Base-by-base conservation (phyloP, 1,140 invertebrate genomes). In the Meteorus sp. region DNA sequence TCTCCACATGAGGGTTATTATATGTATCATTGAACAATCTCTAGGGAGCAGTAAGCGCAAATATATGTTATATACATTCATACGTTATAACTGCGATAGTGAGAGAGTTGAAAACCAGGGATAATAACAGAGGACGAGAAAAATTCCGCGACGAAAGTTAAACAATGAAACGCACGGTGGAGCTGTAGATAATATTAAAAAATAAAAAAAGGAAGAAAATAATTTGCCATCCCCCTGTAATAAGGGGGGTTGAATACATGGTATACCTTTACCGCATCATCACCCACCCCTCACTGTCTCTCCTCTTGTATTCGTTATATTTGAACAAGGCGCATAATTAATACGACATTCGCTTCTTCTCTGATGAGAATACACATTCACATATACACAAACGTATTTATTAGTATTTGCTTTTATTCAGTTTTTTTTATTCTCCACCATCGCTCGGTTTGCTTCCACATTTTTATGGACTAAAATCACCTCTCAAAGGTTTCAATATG, bases 241-340 rank as follows among this genome's bases (percentile, higher is more conserved):
- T 75, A 74, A 76, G 71, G 72, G 74, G 48, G 1, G 6, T 8
- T 31, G 29, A 13, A n/a, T n/a, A n/a, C n/a, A n/a, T 41, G 22
- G 54, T 37, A 17, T 2, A 44, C 31, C 47, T 27, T 39, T 37
- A n/a, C n/a, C n/a, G n/a, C n/a, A n/a, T n/a, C n/a, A n/a, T n/a
- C n/a, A n/a, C n/a, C n/a, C n/a, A n/a, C n/a, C n/a, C n/a, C n/a
- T n/a, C n/a, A n/a, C n/a, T n/a, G n/a, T n/a, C n/a, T n/a, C 29
- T 11, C 53, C 56, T 47, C 37, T 68, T 71, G 64, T 70, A 66
- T 76, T 74, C 64, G 59, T 59, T 39, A 52, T 76, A 74, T 76
- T 78, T 76, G 74, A 76, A 76, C 74, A 76, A 76, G 73, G 66
- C 68, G 73, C 71, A 75, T 78, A 78, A 76, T 77, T 77, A 77